Evolutionary conservation across 2,888 invertebrate species (phyloP).

Genomic region (Eupsilia transversa): DNA sequence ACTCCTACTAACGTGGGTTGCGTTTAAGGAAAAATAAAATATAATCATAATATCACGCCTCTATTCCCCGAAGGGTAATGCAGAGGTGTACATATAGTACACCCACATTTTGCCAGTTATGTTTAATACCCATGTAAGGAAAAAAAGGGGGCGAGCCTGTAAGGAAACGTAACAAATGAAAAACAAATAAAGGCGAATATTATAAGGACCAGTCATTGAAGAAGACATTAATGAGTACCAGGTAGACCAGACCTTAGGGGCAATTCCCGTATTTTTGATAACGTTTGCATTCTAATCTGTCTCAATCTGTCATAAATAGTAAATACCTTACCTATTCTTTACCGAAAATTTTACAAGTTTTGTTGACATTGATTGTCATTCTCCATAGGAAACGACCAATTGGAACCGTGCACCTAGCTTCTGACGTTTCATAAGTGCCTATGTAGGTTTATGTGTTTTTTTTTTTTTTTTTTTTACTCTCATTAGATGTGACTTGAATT

Average conservation of each 20-base stretch:
- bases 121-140: background rate
- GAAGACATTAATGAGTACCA: background rate
- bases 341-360: background rate
- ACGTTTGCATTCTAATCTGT: background rate
- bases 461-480: too few relatives aligned
- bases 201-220: background rate
- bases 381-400: too few relatives aligned
- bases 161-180: too few relatives aligned
- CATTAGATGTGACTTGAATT: too few relatives aligned
- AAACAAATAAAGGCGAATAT: background rate
- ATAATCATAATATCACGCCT: too few relatives aligned
- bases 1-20: background rate
- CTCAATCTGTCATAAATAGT: background rate
- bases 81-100: background rate
- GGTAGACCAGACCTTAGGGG: background rate
- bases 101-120: background rate
- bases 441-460: too few relatives aligned
- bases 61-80: background rate
- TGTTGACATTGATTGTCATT: too few relatives aligned
- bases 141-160: too few relatives aligned
- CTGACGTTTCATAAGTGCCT: too few relatives aligned
- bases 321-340: too few relatives aligned
- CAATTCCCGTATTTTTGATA: background rate
- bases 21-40: background rate
- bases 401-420: too few relatives aligned